These are phyloP conservation scores for Frankliniella intonsa DNA, from an alignment of 2,888 invertebrate species.

Conservation along the genomic window DNA sequence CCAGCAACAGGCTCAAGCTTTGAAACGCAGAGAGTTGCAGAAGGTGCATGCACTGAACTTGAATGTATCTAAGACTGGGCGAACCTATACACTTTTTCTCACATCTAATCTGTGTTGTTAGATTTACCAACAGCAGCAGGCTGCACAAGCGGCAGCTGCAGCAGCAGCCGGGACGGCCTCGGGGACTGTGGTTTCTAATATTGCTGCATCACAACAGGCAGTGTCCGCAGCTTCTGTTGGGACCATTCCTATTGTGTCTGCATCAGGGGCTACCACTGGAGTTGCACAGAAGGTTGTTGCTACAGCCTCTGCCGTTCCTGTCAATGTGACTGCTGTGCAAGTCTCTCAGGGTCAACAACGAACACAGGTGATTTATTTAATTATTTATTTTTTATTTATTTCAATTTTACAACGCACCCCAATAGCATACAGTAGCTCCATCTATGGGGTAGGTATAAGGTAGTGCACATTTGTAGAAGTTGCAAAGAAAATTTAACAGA, in stretches of 20 bases:
- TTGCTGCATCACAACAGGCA: not conserved
- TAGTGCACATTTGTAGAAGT: too few relatives aligned
- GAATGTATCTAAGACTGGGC: too few relatives aligned
- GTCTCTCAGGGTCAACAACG: not conserved
- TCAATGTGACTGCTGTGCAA: not conserved
- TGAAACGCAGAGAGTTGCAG: slow-evolving; percentile 41
- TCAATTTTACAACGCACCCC: too few relatives aligned
- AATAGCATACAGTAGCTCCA: too few relatives aligned
- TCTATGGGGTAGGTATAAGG: too few relatives aligned
- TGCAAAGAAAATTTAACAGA: too few relatives aligned
- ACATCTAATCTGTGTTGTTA: not conserved
- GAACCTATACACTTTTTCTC: not conserved
- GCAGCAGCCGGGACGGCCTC: slow-evolving; percentile 2
- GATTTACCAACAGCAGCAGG: not conserved
- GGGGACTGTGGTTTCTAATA: not conserved
- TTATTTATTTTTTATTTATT: too few relatives aligned
- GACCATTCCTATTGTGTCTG: not conserved
- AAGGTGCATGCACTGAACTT: not conserved
- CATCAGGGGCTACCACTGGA: not conserved
- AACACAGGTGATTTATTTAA: not conserved
- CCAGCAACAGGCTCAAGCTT: slow-evolving; percentile 52
- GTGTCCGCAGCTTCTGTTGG: not conserved
- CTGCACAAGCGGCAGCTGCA: not conserved
- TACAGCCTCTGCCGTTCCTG: not conserved
- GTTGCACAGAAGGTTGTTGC: not conserved